A percentile compares a stretch with the other conserved stretches of the same genome.
These are phyloP conservation scores for Neopipo cinnamomea DNA, from an alignment of 2,113 vertebrate genomes.

Conservation along the genomic window DNA sequence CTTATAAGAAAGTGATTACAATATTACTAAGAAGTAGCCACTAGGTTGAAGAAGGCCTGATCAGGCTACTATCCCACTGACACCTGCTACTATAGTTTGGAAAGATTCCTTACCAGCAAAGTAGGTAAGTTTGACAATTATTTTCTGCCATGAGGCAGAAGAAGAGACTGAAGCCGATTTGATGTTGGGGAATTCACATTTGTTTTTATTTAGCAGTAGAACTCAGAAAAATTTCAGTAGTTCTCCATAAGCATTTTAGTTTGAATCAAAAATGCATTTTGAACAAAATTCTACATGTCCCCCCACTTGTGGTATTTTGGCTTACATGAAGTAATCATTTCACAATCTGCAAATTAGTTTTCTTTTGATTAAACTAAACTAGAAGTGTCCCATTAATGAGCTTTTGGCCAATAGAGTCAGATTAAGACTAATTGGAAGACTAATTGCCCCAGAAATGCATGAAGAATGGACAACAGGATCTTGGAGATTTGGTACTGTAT, in stretches of 20 bases:
- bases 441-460: neutral
- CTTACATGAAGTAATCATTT: neutral
- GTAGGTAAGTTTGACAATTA: neutral
- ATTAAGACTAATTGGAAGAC: neutral
- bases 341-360: neutral
- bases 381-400: neutral
- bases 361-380: neutral
- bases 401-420: neutral
- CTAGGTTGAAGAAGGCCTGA: neutral
- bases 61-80: neutral
- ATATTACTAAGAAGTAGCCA: neutral
- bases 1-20: neutral
- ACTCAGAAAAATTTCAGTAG: neutral
- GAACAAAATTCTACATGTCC: neutral
- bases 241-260: neutral
- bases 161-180: neutral
- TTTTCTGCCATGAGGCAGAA: neutral
- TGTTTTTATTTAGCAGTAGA: neutral
- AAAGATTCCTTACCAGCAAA: neutral
- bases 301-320: neutral
- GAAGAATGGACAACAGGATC: neutral
- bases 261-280: neutral
- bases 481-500: neutral
- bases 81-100: neutral
- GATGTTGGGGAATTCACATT: neutral